These are phyloP conservation scores for pig (Sus scrofa) DNA, from an alignment of 2,113 vertebrate genomes.

Conservation along the genomic window T2T-Sscrofa CM000820.6:92375001-92375500, in stretches of 20 bases:
- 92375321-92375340: not conserved
- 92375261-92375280: not conserved
- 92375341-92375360: not conserved
- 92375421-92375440: not conserved
- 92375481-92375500: not conserved
- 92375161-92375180: not conserved
- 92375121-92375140: not conserved
- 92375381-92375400: not conserved
- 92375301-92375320: not conserved
- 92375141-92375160: not conserved
- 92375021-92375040: not conserved
- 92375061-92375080: constrained; percentile 7
- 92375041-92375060: not conserved
- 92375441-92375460: not conserved
- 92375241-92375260: not conserved
- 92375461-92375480: not conserved
- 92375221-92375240: not conserved
- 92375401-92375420: not conserved
- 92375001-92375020: not conserved
- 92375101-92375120: not conserved
- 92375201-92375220: constrained; percentile 7
- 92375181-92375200: not conserved
- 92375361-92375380: not conserved
- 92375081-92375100: constrained; percentile 12
- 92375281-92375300: not conserved